Evolutionary conservation across 2,888 invertebrate genomes (phyloP).

Genomic region (Meghimatium bilineatum): DNA sequence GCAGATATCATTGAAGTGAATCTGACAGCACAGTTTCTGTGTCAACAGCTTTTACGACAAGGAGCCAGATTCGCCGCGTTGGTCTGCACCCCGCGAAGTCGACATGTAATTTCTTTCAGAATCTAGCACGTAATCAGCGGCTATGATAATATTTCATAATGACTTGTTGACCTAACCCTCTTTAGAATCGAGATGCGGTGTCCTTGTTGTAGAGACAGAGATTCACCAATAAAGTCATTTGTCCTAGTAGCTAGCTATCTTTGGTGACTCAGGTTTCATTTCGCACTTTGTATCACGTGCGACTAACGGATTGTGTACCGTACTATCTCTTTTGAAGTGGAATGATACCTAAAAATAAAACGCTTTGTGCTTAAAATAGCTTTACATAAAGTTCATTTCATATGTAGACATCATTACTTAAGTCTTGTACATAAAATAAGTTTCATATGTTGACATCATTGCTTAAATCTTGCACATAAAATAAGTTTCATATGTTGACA

Average conservation of each 20-base stretch:
- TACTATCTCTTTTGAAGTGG: background rate
- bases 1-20: slow-evolving; percentile 8
- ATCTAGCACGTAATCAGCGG: slow-evolving; percentile 17
- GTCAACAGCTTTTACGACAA: slow-evolving; percentile 5
- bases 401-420: too few relatives aligned
- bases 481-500: too few relatives aligned
- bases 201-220: background rate
- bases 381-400: background rate
- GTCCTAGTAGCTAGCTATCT: background rate
- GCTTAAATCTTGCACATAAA: too few relatives aligned
- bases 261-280: background rate
- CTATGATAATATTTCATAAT: slow-evolving; percentile 36
- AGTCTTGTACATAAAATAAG: too few relatives aligned
- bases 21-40: slow-evolving; percentile 10
- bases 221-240: background rate
- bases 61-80: slow-evolving; percentile 6
- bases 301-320: background rate
- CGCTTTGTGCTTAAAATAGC: background rate
- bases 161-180: slow-evolving; percentile 21
- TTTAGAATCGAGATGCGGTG: slow-evolving; percentile 16
- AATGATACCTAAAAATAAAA: background rate
- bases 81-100: slow-evolving; percentile 37
- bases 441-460: too few relatives aligned
- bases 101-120: slow-evolving; percentile 11
- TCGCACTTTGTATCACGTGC: slow-evolving; percentile 3